Evolutionary conservation across 2,888 invertebrate genomes (phyloP), one percentile per base, ranked within the genome.

Genomic region (Timandra comae): DNA sequence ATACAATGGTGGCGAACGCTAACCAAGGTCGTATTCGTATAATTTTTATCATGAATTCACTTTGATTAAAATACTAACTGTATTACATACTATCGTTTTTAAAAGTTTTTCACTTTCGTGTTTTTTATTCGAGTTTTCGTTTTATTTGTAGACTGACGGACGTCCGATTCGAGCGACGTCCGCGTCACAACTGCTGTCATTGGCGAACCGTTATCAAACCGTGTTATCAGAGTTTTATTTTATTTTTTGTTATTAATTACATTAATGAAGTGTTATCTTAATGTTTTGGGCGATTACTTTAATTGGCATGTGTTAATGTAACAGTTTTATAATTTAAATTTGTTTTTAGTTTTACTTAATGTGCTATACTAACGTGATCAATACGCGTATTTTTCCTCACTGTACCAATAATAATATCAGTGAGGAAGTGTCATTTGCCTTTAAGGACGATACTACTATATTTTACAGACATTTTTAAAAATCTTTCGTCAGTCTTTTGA

Each of bases 11-110:
- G 70, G 74, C 53, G 70, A 63, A 46, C 64, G 50, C 56, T 49
- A 52, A 43, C 51, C 70, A 77, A 79, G 81, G 80, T 63, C 70
- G 56, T 69, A n/a, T n/a, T n/a, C n/a, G 69, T 71, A 68, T n/a
- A n/a, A n/a, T 49, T 64, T 52, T 55, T 41, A 38, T 38, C 37
- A 41, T 43, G 54, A 63, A 65, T 66, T 57, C n/a, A n/a, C n/a
- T n/a, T n/a, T n/a, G n/a, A n/a, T n/a, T n/a, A n/a, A n/a, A n/a
- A n/a, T n/a, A n/a, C n/a, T n/a, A n/a, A n/a, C n/a, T n/a, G n/a
- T n/a, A n/a, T n/a, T n/a, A n/a, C n/a, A n/a, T n/a, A n/a, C 40
- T 48, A 49, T 44, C 30, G 45, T 46, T 43, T 54, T 51, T 30
- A 32, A n/a, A n/a, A n/a, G n/a, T n/a, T n/a, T n/a, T n/a, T n/a